A percentile compares a stretch with the other conserved stretches of the same genome.
These are phyloP conservation scores for Gadopsis bispinosus DNA, from an alignment of 2,797 vertebrate genomes.

Conservation along the genomic window DNA sequence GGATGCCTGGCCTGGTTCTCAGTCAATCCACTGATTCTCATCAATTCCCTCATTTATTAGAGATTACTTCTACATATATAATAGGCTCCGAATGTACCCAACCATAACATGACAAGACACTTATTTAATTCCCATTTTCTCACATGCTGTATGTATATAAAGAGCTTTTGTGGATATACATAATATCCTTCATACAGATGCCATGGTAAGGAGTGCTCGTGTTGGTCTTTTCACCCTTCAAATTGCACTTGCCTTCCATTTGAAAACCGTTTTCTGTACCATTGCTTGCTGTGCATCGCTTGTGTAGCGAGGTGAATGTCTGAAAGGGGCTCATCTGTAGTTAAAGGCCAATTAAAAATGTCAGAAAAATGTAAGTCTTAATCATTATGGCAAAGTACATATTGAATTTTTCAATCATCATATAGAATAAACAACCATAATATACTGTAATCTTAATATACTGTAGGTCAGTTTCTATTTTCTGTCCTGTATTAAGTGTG, in stretches of 20 bases:
- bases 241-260: background rate
- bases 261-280: background rate
- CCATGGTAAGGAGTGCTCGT: too few species aligned
- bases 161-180: background rate
- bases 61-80: background rate
- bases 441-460: constrained; percentile 7
- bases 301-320: background rate
- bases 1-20: background rate
- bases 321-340: background rate
- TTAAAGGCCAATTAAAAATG: background rate
- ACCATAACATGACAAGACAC: background rate
- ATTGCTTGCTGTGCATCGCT: too few species aligned
- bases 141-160: background rate
- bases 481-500: constrained; percentile 2
- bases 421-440: constrained; percentile 1
- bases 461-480: background rate
- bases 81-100: background rate
- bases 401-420: constrained; percentile 10
- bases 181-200: background rate
- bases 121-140: background rate
- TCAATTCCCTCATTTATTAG: background rate
- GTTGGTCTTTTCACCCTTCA: too few species aligned
- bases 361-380: background rate
- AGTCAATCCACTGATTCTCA: background rate
- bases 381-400: background rate